A percentile compares a stretch with the other conserved stretches of the same genome.
phyloP scores from a whole-genome alignment of 2,888 invertebrate genomes.

The Sclerodermus sp. region DNA sequence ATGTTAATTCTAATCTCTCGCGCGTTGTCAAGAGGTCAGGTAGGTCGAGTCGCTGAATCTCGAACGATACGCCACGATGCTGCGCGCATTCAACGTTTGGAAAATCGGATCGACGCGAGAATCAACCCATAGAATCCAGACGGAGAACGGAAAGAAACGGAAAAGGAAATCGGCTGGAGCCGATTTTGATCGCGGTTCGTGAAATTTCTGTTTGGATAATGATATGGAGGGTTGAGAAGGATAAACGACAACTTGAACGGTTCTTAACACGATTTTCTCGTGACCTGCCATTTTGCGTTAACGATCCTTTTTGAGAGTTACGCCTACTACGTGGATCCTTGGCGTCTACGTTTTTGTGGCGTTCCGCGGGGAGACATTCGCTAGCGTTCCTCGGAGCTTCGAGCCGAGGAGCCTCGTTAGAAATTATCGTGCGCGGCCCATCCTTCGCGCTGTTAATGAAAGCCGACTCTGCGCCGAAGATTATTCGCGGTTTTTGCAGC shows the following conservation, averaged over 20 bases:
- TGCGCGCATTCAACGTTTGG: too few species aligned
- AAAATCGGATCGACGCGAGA: too few species aligned
- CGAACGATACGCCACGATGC: too few species aligned
- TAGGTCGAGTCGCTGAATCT: too few species aligned
- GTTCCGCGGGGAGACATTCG: slow-evolving; percentile 16
- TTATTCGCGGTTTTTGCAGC: slow-evolving; percentile 36
- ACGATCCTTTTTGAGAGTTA: slow-evolving; percentile 28
- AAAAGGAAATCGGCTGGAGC: too few species aligned
- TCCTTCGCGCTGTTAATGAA: slow-evolving; percentile 33
- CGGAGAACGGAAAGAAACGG: too few species aligned
- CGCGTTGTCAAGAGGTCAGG: neutral
- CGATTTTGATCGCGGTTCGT: too few species aligned
- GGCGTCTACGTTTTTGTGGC: slow-evolving; percentile 19
- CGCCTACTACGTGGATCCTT: slow-evolving; percentile 16
- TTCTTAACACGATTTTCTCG: slow-evolving; percentile 10
- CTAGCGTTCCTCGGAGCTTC: slow-evolving; percentile 3
- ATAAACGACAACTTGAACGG: too few species aligned
- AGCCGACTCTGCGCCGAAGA: slow-evolving; percentile 25
- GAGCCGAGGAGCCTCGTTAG: slow-evolving; percentile 26
- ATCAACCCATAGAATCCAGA: too few species aligned
- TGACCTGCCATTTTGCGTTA: slow-evolving; percentile 27
- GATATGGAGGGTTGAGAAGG: too few species aligned
- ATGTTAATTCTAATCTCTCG: slow-evolving; percentile 1
- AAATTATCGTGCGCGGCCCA: slow-evolving; percentile 27
- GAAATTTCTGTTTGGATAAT: too few species aligned